Evolutionary conservation across 2,888 invertebrate genomes (phyloP), one percentile per base, ranked within the genome.

Genomic region (Spodoptera littoralis): DNA sequence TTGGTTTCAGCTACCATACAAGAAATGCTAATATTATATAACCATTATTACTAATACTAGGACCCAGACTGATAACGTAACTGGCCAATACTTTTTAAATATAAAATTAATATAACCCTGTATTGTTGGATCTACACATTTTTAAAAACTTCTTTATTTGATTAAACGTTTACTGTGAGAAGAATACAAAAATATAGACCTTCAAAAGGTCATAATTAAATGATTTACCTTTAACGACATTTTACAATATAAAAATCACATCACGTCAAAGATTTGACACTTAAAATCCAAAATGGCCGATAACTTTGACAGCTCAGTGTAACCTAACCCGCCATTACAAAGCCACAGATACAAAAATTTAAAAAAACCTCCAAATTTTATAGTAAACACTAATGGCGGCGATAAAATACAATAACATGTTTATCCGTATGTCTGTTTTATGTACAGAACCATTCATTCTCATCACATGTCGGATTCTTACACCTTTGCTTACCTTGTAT

Each of bases 371-470:
- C 41, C 65, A 52, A 66, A 56, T 59, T 73, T 68, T 64, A 75
- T 72, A 51, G 65, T 69, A 59, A 70, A 67, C 54, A 42, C 69
- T 70, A 76, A 82, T 69, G 52, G 36, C 4, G 12, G 13, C 61
- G 61, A 73, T 82, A 82, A 82, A 84, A 79, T 79, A 75, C 66
- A 59, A 30, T 59, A 82, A 84, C 84, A 80, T 61, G 80, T 84
- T 80, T 80, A 81, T 83, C 77, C 77, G 51, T 75, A 11, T 61
- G 79, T 70, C 73, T 52, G 53, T 77, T 60, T 49, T 70, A 74
- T 52, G 68, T 77, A 65, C 50, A 69, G 62, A 77, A 75, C 77
- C 73, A 82, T 79, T 76, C 68, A 52, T 79, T 79, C 74, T 55
- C 70, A 79, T 77, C 77, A 73, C 49, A 63, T 59, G 73, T 60